Conservation (phyloP, 2,113 vertebrate species). For the Hemiscyllium ocellatum region DNA sequence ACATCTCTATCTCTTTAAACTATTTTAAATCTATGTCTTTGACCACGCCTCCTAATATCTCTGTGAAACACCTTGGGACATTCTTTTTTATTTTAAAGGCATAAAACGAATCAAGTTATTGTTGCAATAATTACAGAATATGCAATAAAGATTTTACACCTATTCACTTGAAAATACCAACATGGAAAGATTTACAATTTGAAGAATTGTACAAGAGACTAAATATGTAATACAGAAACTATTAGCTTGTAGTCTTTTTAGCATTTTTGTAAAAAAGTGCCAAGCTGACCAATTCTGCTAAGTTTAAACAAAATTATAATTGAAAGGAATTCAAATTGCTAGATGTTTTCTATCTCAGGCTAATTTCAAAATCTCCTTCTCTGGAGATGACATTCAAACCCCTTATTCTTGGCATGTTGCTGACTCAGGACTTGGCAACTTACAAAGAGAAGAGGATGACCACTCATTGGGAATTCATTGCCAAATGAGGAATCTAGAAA, state of each 20-base stretch:
- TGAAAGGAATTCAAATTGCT: neutral
- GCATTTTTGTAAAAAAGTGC: neutral
- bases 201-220: neutral
- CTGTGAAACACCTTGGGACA: neutral
- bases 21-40: neutral
- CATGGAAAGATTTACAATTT: neutral
- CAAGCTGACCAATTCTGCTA: neutral
- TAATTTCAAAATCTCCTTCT: neutral
- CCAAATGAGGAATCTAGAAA: neutral
- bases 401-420: neutral
- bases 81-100: neutral
- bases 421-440: neutral
- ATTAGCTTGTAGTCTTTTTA: neutral
- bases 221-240: neutral
- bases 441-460: neutral
- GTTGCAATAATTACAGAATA: neutral
- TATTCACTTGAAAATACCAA: neutral
- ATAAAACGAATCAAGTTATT: neutral
- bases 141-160: neutral
- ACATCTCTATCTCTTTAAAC: neutral
- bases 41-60: neutral
- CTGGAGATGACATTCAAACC: neutral
- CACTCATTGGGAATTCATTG: neutral
- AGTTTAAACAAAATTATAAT: neutral
- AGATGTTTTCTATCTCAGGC: neutral